Percentiles rank a stretch among this genome's conserved stretches.
Conservation (phyloP, 2,888 invertebrate species). For the Nemotelus pantherinus region DNA sequence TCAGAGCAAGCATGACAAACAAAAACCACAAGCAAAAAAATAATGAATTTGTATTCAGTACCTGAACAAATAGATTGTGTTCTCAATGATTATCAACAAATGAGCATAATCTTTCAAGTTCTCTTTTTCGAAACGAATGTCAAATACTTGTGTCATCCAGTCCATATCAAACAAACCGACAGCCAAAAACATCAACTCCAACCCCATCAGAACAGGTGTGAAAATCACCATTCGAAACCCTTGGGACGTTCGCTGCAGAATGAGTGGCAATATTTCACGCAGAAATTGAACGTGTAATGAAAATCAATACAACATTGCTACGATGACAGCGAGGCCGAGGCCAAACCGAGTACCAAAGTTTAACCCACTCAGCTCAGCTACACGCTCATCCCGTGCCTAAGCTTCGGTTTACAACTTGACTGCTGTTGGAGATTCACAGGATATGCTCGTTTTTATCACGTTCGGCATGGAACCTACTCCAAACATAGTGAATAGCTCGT, state of each 20-base stretch:
- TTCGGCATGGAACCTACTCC: background rate
- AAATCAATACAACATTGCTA: constrained; percentile 33
- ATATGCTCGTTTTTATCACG: constrained; percentile 11
- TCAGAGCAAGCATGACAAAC: no score
- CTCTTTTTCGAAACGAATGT: no score
- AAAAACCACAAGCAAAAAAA: no score
- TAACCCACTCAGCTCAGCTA: constrained; percentile 5
- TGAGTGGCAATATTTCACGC: constrained; percentile 32
- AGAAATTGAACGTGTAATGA: constrained; percentile 36
- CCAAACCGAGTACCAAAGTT: constrained; percentile 12
- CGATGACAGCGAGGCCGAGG: background rate
- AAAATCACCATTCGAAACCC: constrained; percentile 6
- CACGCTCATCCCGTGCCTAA: background rate
- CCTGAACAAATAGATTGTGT: no score
- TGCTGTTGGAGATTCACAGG: constrained; percentile 9
- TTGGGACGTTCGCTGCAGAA: background rate
- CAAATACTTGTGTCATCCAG: no score
- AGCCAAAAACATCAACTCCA: background rate
- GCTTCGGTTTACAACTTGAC: background rate
- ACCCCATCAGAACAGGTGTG: background rate
- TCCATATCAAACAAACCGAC: background rate
- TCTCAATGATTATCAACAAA: no score
- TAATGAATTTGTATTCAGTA: no score
- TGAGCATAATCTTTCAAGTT: no score
- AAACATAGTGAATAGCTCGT: background rate